Evolutionary conservation across 23 tunicate species (phyloP), one percentile per base, ranked within the genome.

Genomic region (Diplosoma virens): DNA sequence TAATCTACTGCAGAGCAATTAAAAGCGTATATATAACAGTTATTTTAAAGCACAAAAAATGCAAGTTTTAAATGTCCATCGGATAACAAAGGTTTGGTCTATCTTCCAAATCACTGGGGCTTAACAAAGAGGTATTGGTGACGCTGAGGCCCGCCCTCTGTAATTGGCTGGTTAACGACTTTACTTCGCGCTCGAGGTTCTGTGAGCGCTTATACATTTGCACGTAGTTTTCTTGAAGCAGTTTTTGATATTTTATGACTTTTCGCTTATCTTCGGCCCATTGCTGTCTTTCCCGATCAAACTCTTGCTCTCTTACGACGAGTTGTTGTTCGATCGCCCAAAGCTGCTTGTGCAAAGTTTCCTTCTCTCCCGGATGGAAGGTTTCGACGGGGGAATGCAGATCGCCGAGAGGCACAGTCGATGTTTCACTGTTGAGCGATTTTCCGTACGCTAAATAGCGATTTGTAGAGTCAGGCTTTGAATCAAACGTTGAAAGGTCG

Each of bases 121-220:
- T 14, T 4, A 55, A 55, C 23, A 55, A 24, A 4, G 61, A 11
- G 23, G n/a, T 55, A 11, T 4, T 25, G 24, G 25, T 20, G 20
- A 4, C 20, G 24, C 63, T 56, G 6, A 56, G 4, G 28, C 78
- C 79, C n/a, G 37, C 66, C 32, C 55, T 53, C 35, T 82, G 79
- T 1, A 73, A 67, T 66, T 66, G 81, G 0, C 75, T 7, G 7
- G 75, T 63, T 25, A 82, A 67, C 27, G 47, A 4, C 25, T 82
- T 75, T 18, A 82, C 79, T 33, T 82, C 87, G 3, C 72, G 80
- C 59, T 82, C 87, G 35, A 82, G 81, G 55, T 54, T 81, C 53
- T 72, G 69, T 6, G 75, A 82, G 37, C 87, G 81, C 66, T 82
- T 82, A 67, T 63, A 82, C 75, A 72, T 74, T 75, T 82, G 87